phyloP scores from a whole-genome alignment of 2,113 vertebrate genomes.

The Forbesichthys agassizii region DNA sequence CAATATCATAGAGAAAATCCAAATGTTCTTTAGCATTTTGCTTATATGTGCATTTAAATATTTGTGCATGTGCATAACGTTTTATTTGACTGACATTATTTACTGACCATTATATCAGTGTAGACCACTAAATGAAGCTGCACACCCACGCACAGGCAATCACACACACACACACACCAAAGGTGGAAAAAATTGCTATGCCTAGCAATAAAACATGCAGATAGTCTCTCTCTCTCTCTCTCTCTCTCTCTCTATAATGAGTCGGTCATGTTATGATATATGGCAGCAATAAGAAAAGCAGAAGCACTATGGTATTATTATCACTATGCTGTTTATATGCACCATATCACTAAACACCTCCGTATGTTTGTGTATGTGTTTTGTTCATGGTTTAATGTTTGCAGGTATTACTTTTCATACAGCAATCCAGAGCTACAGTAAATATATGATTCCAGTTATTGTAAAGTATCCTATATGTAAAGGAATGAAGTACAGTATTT shows the following conservation, averaged over 20 bases:
- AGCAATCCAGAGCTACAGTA: too few relatives aligned
- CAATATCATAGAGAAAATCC: too few relatives aligned
- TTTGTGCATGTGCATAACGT: not conserved
- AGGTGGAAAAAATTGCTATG: constrained; percentile 53
- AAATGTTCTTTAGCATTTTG: too few relatives aligned
- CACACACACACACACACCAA: constrained; percentile 5
- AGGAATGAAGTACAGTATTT: too few relatives aligned
- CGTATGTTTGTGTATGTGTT: not conserved
- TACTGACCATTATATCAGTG: constrained; percentile 18
- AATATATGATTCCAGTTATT: too few relatives aligned
- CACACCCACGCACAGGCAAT: constrained; percentile 29
- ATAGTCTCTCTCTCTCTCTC: constrained; percentile 31
- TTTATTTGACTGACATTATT: constrained; percentile 41
- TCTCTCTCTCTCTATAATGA: constrained; percentile 55
- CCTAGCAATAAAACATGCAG: constrained; percentile 66
- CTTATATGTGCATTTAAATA: not conserved
- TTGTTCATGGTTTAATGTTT: too few relatives aligned
- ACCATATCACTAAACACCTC: constrained; percentile 41
- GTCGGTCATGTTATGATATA: constrained; percentile 64
- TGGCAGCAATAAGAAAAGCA: constrained; percentile 67
- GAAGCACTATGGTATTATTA: constrained; percentile 53
- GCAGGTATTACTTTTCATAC: too few relatives aligned
- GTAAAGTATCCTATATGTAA: too few relatives aligned
- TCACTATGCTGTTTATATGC: constrained; percentile 49
- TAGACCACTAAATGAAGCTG: constrained; percentile 42